Evolutionary conservation across 2,113 vertebrate species (phyloP).

Genomic region (Dermatemys mawii): DNA sequence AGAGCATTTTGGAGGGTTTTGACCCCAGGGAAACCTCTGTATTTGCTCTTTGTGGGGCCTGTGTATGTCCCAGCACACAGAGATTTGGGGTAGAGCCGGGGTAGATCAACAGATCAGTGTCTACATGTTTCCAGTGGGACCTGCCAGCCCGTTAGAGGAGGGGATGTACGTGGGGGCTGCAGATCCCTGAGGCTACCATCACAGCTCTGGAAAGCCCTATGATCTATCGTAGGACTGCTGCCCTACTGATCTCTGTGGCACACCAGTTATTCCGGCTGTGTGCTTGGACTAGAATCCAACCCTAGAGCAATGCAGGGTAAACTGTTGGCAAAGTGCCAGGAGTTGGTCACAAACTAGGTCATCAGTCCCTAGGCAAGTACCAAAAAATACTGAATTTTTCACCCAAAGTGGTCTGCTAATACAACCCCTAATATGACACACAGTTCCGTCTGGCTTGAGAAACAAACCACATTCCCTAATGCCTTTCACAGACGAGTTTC

Average conservation of each 20-base stretch:
- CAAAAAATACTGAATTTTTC: neutral
- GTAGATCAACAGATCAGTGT: neutral
- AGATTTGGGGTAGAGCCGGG: neutral
- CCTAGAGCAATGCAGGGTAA: neutral
- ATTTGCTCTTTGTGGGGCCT: neutral
- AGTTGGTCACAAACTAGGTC: constrained; percentile 46
- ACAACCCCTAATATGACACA: constrained; percentile 1
- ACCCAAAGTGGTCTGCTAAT: neutral
- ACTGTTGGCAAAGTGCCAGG: neutral
- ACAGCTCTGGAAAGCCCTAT: neutral
- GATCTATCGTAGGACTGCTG: neutral
- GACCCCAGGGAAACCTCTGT: neutral
- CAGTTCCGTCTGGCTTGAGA: constrained; percentile 7
- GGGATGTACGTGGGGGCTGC: neutral
- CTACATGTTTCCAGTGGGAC: neutral
- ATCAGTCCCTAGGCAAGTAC: constrained; percentile 33
- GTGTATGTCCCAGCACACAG: neutral
- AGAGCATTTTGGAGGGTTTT: rapidly evolving
- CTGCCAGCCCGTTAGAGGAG: neutral
- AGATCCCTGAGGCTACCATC: neutral
- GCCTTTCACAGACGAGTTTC: neutral
- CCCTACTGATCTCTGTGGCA: neutral
- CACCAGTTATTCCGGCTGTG: neutral
- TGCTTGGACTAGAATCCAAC: neutral
- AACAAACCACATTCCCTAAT: neutral